phyloP scores from a whole-genome alignment of 2,797 vertebrate genomes.

The Silurus aristotelis region DNA sequence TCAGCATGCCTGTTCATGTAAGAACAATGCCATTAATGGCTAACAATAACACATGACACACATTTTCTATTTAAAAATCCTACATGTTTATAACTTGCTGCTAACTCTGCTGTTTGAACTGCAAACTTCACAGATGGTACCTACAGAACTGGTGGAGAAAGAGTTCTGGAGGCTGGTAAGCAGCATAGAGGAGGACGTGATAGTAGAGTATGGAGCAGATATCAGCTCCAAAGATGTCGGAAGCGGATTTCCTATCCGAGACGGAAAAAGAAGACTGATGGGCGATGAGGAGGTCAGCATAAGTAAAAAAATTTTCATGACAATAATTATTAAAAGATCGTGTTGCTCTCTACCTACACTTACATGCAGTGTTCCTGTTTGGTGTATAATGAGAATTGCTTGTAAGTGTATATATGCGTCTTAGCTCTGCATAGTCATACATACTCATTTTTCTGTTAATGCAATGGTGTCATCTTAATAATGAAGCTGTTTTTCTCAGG shows the following conservation, averaged over 20 bases:
- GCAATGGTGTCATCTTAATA: not conserved
- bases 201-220: slow-evolving; percentile 97
- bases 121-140: slow-evolving; percentile 86
- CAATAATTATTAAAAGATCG: not conserved
- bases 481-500: slow-evolving; percentile 69
- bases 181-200: slow-evolving; percentile 98
- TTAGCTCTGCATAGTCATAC: not conserved
- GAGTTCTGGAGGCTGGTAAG: slow-evolving; percentile 98
- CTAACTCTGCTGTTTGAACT: not conserved
- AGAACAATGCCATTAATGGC: slow-evolving; percentile 56
- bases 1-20: slow-evolving; percentile 99
- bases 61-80: not conserved
- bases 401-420: not conserved
- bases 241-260: slow-evolving; percentile 92
- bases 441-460: too few species aligned
- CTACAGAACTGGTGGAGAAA: slow-evolving; percentile 96
- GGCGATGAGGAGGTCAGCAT: slow-evolving; percentile 89
- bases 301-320: not conserved
- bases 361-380: not conserved
- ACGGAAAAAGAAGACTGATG: slow-evolving; percentile 86
- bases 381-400: not conserved
- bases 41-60: not conserved
- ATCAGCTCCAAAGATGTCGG: slow-evolving; percentile 98
- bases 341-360: not conserved
- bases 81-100: not conserved